A percentile compares a stretch with the other conserved stretches of the same genome.
phyloP scores from a whole-genome alignment of 2,888 invertebrate species.

The Hydroisotoma schaefferi region DNA sequence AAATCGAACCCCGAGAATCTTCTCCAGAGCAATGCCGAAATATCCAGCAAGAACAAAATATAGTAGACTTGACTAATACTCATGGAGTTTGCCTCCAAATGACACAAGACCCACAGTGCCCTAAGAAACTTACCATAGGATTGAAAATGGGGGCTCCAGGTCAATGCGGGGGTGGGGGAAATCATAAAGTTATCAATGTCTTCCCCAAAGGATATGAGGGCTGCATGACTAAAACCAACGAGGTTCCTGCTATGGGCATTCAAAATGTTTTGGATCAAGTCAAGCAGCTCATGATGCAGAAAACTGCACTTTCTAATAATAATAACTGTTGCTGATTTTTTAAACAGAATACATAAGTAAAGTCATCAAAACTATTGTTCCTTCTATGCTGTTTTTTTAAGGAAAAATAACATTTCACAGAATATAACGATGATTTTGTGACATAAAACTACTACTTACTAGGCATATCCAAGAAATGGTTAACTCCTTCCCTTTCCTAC shows the following conservation, averaged over 20 bases:
- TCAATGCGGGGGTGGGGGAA: neutral
- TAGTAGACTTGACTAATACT: neutral
- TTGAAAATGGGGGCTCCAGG: conserved; percentile 5
- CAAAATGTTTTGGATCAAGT: neutral
- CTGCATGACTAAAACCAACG: too few species aligned
- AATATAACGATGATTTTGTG: too few species aligned
- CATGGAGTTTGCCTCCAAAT: neutral
- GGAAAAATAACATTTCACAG: too few species aligned
- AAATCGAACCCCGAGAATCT: neutral
- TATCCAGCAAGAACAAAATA: neutral
- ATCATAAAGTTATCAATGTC: too few species aligned
- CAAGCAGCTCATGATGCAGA: conserved; percentile 1
- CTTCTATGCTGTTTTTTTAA: too few species aligned
- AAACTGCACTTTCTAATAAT: neutral
- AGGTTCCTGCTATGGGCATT: neutral
- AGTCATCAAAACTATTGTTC: too few species aligned
- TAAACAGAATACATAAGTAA: too few species aligned
- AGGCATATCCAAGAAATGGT: too few species aligned
- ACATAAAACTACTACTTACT: too few species aligned
- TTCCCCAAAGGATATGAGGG: neutral
- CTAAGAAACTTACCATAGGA: neutral
- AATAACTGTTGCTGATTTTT: too few species aligned
- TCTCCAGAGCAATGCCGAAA: neutral
- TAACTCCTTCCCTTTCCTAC: too few species aligned
- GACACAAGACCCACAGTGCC: too few species aligned